Base-by-base conservation (phyloP, 2,113 vertebrate genomes). In the Indicator indicator region DNA sequence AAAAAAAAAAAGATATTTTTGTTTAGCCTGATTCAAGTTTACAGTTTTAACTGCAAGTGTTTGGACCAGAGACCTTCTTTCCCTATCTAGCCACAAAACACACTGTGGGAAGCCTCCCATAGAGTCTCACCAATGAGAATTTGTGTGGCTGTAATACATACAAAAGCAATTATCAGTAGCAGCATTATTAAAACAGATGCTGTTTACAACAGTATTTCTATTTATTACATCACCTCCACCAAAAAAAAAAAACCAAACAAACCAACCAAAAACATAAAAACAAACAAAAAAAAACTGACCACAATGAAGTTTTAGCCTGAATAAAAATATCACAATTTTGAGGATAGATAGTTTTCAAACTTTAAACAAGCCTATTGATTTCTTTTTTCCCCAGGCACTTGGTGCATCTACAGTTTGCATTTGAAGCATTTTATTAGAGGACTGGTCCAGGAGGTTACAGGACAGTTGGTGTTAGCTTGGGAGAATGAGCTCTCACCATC, bases 21-120 rank as follows among this genome's bases (percentile, higher is more conserved):
- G 9, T 27, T 46, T 48, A 42, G 27, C 12, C 56, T 28, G 12
- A 17, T 69, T 52, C 30, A 50, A 58, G 36, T 46, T 70, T 28
- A 19, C 13, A 6, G n/a, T 50, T n/a, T 56, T 42, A 88, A 59
- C 16, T 36, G 42, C 8, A 33, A 72, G 19, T 1, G 0, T 63
- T 86, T 42, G 42, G 26, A 19, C 7, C 26, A 13, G 19, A 72
- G 42, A 63, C 2, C 2, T 10, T 42, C 1, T 0, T 33, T 85
- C 11, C 42, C 11, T 32, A 1, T 2, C 8, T 15, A 26, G 78
- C 12, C 19, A 42, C 12, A 42, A 75, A 63, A 4, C 0, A 0
- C 50, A 44, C 5, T 50, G 44, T 20, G 6, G 10, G 33, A 33
- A 80, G 48, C 65, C 17, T 33, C 28, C 9, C 21, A 26, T 1